phyloP scores from a whole-genome alignment of 2,888 invertebrate species.

The Thelaira solivaga region DNA sequence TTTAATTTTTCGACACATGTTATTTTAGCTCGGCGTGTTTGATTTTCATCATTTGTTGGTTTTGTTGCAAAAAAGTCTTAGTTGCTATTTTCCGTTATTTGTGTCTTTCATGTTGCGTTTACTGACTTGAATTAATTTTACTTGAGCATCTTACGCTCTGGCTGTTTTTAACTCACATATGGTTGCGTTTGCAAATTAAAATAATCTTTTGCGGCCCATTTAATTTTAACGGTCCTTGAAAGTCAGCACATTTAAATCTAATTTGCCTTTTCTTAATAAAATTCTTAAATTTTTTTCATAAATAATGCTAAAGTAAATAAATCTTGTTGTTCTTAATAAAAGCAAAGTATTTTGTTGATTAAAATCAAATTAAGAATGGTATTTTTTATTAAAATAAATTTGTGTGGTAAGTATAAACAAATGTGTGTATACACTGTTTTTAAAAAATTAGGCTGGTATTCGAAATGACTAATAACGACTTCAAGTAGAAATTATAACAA shows the following conservation, averaged over 20 bases:
- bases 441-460: no score
- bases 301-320: conserved; percentile 4
- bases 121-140: conserved; percentile 49
- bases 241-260: conserved; percentile 74
- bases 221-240: conserved; percentile 72
- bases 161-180: conserved; percentile 55
- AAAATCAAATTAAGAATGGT: conserved; percentile 19
- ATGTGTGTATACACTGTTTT: no score
- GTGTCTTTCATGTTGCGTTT: conserved; percentile 14
- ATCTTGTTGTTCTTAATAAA: neutral
- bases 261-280: conserved; percentile 69
- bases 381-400: conserved; percentile 11
- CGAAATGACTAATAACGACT: no score
- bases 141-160: conserved; percentile 67
- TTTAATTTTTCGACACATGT: conserved; percentile 30
- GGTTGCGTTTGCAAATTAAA: conserved; percentile 73
- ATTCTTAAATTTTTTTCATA: conserved; percentile 38
- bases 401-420: neutral
- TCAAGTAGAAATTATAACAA: no score
- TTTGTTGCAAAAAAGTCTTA: neutral
- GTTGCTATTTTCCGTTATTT: neutral
- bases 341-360: conserved; percentile 6
- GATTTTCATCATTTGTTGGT: conserved; percentile 41
- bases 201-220: conserved; percentile 75
- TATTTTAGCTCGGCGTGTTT: conserved; percentile 58